Evolutionary conservation across 2,888 invertebrate genomes (phyloP).

Genomic region (Galeruca laticollis): DNA sequence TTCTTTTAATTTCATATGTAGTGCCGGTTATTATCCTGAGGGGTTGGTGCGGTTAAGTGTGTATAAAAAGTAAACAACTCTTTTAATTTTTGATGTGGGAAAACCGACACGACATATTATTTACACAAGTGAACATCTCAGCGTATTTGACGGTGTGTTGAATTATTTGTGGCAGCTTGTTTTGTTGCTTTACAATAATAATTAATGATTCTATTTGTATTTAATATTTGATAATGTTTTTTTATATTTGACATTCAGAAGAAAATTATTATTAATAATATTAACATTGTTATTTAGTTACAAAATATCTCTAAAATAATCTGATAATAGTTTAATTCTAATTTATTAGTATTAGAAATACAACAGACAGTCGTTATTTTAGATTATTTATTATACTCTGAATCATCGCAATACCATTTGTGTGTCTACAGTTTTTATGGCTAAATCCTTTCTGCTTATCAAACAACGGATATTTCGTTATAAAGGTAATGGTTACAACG

Average conservation of each 20-base stretch:
- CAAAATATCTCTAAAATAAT: neutral
- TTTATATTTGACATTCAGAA: neutral
- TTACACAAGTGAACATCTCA: neutral
- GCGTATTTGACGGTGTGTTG: neutral
- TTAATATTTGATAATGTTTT: neutral
- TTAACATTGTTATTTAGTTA: neutral
- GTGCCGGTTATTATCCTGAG: neutral
- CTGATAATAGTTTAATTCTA: neutral
- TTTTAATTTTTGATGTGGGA: neutral
- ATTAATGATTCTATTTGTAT: neutral
- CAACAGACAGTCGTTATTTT: neutral
- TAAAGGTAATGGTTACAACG: slow-evolving; percentile 9
- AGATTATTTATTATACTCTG: neutral
- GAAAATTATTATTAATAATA: neutral
- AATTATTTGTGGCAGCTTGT: neutral
- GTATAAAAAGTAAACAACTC: neutral
- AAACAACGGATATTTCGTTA: neutral
- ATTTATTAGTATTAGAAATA: slow-evolving; percentile 6
- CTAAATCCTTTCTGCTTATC: slow-evolving; percentile 12
- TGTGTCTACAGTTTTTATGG: slow-evolving; percentile 10
- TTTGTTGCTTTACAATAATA: neutral
- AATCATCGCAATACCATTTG: neutral
- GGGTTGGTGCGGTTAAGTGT: neutral
- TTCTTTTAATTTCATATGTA: neutral
- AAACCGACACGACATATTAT: neutral